These are phyloP conservation scores for Aplysia californica DNA, from an alignment of 1,140 invertebrate species.

Conservation along the genomic window DNA sequence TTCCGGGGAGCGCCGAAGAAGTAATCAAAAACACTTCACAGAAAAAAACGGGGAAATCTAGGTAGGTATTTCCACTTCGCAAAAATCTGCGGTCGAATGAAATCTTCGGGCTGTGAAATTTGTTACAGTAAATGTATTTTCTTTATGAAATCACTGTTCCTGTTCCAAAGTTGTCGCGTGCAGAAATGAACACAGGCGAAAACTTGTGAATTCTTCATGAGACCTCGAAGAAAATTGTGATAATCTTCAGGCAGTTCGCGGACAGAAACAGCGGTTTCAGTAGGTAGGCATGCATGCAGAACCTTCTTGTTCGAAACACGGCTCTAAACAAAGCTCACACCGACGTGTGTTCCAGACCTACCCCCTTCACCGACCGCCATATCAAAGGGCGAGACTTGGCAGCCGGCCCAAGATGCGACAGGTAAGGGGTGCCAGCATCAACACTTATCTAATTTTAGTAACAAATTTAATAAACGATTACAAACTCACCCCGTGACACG, in stretches of 20 bases:
- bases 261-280: not conserved
- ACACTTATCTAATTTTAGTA: not conserved
- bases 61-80: too few relatives aligned
- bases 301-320: slow-evolving; percentile 28
- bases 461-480: too few relatives aligned
- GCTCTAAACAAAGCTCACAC: slow-evolving; percentile 22
- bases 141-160: not conserved
- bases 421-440: not conserved
- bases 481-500: too few relatives aligned
- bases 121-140: not conserved
- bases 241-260: not conserved
- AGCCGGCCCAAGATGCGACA: slow-evolving; percentile 2
- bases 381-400: not conserved
- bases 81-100: too few relatives aligned
- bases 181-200: not conserved
- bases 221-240: not conserved
- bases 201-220: not conserved
- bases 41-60: too few relatives aligned
- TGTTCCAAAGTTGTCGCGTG: not conserved
- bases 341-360: not conserved
- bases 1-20: too few relatives aligned
- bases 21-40: too few relatives aligned
- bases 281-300: slow-evolving; percentile 29
- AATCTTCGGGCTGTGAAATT: not conserved
- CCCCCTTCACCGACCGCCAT: slow-evolving; percentile 5